A percentile compares a stretch with the other conserved stretches of the same genome.
Conservation (phyloP, 1,140 invertebrate species). For the Danaus plexippus region DNA sequence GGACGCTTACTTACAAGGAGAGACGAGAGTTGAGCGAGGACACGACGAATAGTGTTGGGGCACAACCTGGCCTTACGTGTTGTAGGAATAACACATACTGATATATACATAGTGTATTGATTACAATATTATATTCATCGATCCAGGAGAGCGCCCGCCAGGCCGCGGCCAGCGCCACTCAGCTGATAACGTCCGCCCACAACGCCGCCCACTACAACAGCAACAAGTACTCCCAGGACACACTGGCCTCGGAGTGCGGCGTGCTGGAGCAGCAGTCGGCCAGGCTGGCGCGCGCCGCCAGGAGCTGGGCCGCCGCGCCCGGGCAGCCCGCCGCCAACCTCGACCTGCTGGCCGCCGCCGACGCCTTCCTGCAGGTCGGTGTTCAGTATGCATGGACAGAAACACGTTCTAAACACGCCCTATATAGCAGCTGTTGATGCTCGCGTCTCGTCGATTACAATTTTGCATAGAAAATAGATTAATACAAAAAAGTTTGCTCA, state of each 20-base stretch:
- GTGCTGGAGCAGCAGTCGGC: conserved; percentile 87
- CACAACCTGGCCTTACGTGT: too few species aligned
- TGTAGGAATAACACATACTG: too few species aligned
- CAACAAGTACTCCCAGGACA: conserved; percentile 79
- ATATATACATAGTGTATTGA: neutral
- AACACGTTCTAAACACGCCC: too few species aligned
- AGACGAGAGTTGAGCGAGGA: too few species aligned
- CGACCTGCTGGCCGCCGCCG: conserved; percentile 88
- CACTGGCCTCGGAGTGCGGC: conserved; percentile 83
- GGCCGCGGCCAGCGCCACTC: conserved; percentile 90
- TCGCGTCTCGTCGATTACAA: too few species aligned
- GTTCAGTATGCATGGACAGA: neutral
- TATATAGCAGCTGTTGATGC: too few species aligned
- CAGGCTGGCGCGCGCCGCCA: conserved; percentile 84
- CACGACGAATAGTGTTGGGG: too few species aligned
- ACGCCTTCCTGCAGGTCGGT: conserved; percentile 84
- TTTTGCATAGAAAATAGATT: too few species aligned
- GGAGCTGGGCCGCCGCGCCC: conserved; percentile 79
- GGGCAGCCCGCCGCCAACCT: conserved; percentile 84
- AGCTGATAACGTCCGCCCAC: conserved; percentile 90
- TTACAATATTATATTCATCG: neutral
- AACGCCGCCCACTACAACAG: conserved; percentile 81
- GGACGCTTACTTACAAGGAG: too few species aligned
- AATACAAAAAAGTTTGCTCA: too few species aligned
- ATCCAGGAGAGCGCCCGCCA: conserved; percentile 83